A percentile compares a stretch with the other conserved stretches of the same genome.
These are phyloP conservation scores for Malurus elegans DNA, from an alignment of 2,113 vertebrate genomes.

Conservation along the genomic window DNA sequence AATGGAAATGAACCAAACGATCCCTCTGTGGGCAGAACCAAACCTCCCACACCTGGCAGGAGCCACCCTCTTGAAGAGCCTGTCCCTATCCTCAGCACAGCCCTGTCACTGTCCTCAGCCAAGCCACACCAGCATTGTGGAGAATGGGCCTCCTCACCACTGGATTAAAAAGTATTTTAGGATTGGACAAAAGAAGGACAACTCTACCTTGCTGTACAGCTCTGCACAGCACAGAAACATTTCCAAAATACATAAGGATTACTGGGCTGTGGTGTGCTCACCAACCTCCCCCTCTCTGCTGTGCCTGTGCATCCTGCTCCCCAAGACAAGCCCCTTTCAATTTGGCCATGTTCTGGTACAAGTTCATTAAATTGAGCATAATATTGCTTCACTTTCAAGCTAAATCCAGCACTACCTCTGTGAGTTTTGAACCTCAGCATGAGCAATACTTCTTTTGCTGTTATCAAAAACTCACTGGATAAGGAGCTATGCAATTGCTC, in stretches of 20 bases:
- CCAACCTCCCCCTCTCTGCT: rapidly evolving
- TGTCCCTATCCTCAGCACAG: background rate
- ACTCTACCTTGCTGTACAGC: background rate
- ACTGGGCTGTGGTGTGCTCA: background rate
- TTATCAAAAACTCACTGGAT: background rate
- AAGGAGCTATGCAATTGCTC: background rate
- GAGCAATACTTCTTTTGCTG: background rate
- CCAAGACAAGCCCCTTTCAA: background rate
- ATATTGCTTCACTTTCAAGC: background rate
- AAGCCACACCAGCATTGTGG: rapidly evolving
- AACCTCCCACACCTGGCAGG: background rate
- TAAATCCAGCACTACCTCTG: background rate
- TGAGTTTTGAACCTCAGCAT: background rate
- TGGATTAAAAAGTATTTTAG: background rate
- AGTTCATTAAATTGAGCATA: background rate
- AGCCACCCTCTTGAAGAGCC: background rate
- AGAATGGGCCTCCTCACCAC: rapidly evolving
- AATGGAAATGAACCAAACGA: background rate
- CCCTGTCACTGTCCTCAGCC: background rate
- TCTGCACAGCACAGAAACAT: background rate
- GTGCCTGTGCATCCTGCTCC: rapidly evolving
- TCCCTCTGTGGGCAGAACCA: background rate
- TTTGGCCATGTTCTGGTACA: background rate
- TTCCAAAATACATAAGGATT: background rate
- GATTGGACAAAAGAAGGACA: background rate